These are phyloP conservation scores for Chionodraco myersi DNA, from an alignment of 2,113 vertebrate species.

Conservation along the genomic window DNA sequence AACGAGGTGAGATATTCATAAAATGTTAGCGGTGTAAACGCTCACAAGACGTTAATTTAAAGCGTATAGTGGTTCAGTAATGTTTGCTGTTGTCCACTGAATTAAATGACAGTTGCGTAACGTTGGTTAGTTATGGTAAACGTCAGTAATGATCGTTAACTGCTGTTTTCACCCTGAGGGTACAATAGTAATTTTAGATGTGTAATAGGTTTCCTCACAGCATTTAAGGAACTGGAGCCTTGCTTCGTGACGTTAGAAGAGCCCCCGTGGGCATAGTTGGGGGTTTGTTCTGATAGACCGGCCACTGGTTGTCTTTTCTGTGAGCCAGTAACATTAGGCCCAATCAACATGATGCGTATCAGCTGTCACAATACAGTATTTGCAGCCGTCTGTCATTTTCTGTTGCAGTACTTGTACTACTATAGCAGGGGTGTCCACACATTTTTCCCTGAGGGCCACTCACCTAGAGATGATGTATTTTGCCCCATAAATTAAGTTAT, in stretches of 20 bases:
- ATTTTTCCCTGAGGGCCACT: too few relatives aligned
- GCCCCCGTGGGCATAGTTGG: background rate
- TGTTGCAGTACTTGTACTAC: background rate
- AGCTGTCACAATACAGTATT: background rate
- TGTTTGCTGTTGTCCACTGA: background rate
- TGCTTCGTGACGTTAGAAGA: background rate
- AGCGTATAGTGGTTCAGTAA: background rate
- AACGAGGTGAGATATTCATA: too few relatives aligned
- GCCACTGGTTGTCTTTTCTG: background rate
- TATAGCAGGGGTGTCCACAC: too few relatives aligned
- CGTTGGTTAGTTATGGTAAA: background rate
- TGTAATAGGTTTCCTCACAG: background rate
- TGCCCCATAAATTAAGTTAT: too few relatives aligned
- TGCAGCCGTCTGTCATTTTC: too few relatives aligned
- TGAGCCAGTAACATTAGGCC: background rate
- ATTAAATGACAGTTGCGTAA: slow-evolving; percentile 33
- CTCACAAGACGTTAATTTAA: slow-evolving; percentile 18
- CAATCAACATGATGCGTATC: background rate
- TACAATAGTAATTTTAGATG: background rate
- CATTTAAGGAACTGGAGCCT: background rate
- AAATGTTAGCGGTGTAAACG: background rate
- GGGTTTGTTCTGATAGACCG: background rate
- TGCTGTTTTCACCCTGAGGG: background rate
- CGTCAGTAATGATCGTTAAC: background rate
- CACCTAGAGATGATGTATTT: too few relatives aligned